These are phyloP conservation scores for Diglossa brunneiventris DNA, from an alignment of 2,113 vertebrate genomes.

Conservation along the genomic window DNA sequence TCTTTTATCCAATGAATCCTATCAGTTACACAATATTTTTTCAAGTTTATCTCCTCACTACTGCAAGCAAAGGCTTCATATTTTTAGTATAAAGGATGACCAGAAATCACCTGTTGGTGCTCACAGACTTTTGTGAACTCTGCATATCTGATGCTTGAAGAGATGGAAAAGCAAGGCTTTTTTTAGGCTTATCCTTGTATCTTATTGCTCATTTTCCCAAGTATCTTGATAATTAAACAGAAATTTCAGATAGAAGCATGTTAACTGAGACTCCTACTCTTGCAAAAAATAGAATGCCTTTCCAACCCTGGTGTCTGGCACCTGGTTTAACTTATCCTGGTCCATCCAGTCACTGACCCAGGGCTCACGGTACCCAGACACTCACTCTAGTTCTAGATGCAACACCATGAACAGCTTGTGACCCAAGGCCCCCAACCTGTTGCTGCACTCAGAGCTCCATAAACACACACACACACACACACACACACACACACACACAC, in stretches of 20 bases:
- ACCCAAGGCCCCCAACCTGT: fast-evolving
- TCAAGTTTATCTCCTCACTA: background rate
- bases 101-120: background rate
- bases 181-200: background rate
- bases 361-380: background rate
- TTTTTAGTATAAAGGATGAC: background rate
- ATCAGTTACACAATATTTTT: background rate
- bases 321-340: background rate
- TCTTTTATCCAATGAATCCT: background rate
- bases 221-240: background rate
- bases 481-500: no score
- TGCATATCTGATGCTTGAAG: background rate
- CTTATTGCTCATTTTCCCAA: background rate
- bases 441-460: background rate
- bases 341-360: background rate
- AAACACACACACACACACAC: no score
- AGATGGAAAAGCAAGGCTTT: background rate
- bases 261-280: background rate
- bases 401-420: background rate
- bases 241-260: background rate
- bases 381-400: background rate
- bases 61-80: background rate
- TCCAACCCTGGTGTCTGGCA: background rate
- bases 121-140: background rate
- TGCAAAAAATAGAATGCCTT: background rate